Conservation (phyloP, 2,888 invertebrate species). For the Xestia xanthographa region DNA sequence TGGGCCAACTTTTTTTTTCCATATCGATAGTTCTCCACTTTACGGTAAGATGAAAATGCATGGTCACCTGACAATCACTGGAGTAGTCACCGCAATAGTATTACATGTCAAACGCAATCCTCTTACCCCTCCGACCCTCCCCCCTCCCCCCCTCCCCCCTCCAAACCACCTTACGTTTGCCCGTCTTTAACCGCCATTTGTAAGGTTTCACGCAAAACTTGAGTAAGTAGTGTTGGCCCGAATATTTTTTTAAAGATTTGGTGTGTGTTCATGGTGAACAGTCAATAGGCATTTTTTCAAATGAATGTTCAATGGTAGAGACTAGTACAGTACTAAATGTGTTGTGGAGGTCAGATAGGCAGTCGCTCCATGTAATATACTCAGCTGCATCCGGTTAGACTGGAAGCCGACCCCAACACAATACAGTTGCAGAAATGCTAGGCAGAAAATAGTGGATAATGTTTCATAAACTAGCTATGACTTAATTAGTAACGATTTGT, state of each 20-base stretch:
- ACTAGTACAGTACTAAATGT: background rate
- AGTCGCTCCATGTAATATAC: background rate
- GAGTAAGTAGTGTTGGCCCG: slow-evolving; percentile 29
- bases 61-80: slow-evolving; percentile 73
- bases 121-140: slow-evolving; percentile 83
- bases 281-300: background rate
- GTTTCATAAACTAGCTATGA: too few species aligned
- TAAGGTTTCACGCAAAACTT: slow-evolving; percentile 78
- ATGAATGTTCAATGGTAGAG: background rate
- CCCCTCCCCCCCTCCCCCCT: slow-evolving; percentile 57
- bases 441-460: too few species aligned
- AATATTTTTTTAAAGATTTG: slow-evolving; percentile 39
- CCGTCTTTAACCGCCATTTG: slow-evolving; percentile 63
- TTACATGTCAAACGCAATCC: slow-evolving; percentile 86
- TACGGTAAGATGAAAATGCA: background rate
- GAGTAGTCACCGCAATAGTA: slow-evolving; percentile 80
- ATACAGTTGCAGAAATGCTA: background rate
- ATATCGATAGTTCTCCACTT: background rate
- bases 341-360: too few species aligned
- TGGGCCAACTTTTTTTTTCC: background rate
- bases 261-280: background rate
- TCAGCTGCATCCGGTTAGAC: background rate
- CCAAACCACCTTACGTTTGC: slow-evolving; percentile 48
- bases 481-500: too few species aligned
- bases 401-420: background rate